Percentiles rank a stretch among this genome's conserved stretches.
phyloP scores from a whole-genome alignment of 1,140 invertebrate species.

The Oedothorax gibbosus region DNA sequence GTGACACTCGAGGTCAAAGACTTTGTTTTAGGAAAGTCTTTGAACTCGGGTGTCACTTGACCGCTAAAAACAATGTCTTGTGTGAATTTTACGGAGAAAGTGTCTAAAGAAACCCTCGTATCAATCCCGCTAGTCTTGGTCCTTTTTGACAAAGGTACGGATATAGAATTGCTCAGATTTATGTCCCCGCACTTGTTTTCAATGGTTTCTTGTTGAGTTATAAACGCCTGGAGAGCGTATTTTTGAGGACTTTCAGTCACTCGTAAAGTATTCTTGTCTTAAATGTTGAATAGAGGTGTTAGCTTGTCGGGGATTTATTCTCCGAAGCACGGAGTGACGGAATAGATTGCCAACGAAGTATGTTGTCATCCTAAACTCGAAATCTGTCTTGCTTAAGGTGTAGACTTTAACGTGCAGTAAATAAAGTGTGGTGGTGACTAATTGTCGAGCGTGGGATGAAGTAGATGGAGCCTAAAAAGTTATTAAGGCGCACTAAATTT shows the following conservation, averaged over 20 bases:
- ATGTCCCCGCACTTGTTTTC: neutral
- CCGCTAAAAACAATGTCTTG: no score
- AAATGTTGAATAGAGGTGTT: conserved; percentile 18
- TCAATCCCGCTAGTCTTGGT: no score
- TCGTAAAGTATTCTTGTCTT: conserved; percentile 9
- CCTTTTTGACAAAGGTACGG: neutral
- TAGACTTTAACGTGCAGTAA: neutral
- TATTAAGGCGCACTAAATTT: no score
- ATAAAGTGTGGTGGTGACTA: no score
- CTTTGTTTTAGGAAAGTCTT: no score
- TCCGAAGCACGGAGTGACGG: neutral
- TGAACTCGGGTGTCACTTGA: no score
- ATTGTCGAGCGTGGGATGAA: no score
- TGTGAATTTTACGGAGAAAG: no score
- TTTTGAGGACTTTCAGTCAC: neutral
- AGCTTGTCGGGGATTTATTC: conserved; percentile 5
- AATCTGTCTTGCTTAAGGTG: neutral
- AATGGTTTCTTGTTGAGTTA: neutral
- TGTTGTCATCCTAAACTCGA: neutral
- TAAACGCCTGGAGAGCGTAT: conserved; percentile 11
- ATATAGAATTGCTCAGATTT: neutral
- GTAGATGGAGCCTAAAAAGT: no score
- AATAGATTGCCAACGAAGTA: neutral
- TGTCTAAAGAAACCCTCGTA: no score
- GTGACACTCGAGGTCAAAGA: no score